These are phyloP conservation scores for Tupaia tana DNA, from an alignment of 2,113 vertebrate genomes.

Conservation along the genomic window DNA sequence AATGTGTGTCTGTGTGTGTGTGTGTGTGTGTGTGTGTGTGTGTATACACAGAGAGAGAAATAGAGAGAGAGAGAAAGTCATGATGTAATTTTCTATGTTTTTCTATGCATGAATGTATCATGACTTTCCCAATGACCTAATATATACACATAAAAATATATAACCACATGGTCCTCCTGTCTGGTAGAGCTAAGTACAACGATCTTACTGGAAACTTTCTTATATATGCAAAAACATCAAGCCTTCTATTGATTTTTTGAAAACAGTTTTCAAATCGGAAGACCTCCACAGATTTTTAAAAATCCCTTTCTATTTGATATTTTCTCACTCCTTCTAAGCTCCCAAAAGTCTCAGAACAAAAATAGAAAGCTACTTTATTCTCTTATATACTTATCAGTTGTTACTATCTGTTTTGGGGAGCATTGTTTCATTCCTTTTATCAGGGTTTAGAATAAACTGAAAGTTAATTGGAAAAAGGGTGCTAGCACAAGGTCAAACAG, in stretches of 20 bases:
- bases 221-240: neutral
- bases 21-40: too few relatives aligned
- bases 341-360: neutral
- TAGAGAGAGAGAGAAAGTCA: too few relatives aligned
- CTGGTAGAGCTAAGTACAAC: neutral
- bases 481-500: neutral
- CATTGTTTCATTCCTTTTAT: conserved; percentile 57
- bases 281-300: neutral
- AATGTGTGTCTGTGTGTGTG: too few relatives aligned
- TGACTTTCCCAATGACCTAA: too few relatives aligned
- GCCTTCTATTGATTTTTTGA: conserved; percentile 6
- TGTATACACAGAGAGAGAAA: too few relatives aligned
- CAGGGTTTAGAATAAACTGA: conserved; percentile 29
- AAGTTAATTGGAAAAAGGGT: conserved; percentile 43
- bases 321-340: conserved; percentile 13
- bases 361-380: conserved; percentile 6
- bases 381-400: conserved; percentile 16
- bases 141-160: too few relatives aligned
- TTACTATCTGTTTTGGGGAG: neutral
- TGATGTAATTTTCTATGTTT: too few relatives aligned
- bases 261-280: conserved; percentile 27
- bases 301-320: neutral
- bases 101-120: too few relatives aligned
- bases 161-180: neutral
- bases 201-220: neutral